Evolutionary conservation across 2,888 invertebrate species (phyloP), one percentile per base, ranked within the genome.

Genomic region (Lithophane ornitopus): DNA sequence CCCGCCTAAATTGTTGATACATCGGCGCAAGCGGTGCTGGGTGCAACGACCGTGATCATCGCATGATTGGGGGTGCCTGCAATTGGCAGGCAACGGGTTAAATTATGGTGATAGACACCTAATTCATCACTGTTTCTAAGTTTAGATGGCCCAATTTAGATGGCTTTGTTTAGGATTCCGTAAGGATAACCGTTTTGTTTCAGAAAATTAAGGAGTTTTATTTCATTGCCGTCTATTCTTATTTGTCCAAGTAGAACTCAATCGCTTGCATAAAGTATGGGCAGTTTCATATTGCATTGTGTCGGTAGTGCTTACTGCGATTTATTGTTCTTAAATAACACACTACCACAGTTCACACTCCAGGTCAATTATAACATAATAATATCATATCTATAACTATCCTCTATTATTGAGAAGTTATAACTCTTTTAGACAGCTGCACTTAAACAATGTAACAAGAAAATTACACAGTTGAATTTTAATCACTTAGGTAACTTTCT

Each of bases 1-100:
- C 89, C 80, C 85, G 74, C 84, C 84, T 69, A 76, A 76, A 76
- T 85, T 84, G 80, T 83, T 70, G 74, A 62, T 65, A 77, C 70
- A 70, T 67, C 52, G 61, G 66, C 52, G 56, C 74, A 68, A 66
- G 70, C 81, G 71, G 67, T 76, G 75, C 71, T 77, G 88, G 87
- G 89, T 86, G 88, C 90, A 91, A 88, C 87, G 90, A 91, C 91
- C 92, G 87, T 86, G 88, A 81, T 89, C 84, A 90, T 91, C 88
- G 86, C 82, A 90, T 90, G 90, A 91, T 92, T 90, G 89, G 84
- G 83, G 84, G 81, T 83, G 81, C 70, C 80, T 77, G 81, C 81
- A 86, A 89, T 88, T 87, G 87, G 81, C 67, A 46, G 75, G 41
- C 61, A 75, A 76, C 79, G 71, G 66, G 82, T 59, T 71, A 68